Percentiles rank a stretch among this genome's conserved stretches.
These are phyloP conservation scores for Rhinichthys klamathensis DNA, from an alignment of 2,113 vertebrate genomes.

Conservation along the genomic window DNA sequence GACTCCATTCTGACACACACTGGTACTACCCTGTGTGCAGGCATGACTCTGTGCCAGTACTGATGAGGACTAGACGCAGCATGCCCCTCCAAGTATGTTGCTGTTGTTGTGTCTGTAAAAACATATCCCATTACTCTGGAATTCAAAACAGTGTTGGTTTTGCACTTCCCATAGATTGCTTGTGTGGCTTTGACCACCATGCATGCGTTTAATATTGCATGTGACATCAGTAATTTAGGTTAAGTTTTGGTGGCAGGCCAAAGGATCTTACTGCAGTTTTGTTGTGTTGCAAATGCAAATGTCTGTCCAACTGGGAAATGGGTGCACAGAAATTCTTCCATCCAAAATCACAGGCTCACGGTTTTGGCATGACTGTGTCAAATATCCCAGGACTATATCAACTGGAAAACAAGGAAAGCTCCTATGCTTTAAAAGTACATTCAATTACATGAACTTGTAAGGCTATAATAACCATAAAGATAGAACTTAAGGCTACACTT, in stretches of 20 bases:
- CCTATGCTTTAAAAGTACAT: neutral
- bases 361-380: slow-evolving; percentile 35
- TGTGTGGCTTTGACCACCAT: neutral
- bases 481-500: neutral
- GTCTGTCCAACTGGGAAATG: slow-evolving; percentile 18
- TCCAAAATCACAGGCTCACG: slow-evolving; percentile 38
- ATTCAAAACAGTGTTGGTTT: slow-evolving; percentile 26
- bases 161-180: neutral
- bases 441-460: neutral
- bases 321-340: slow-evolving; percentile 23
- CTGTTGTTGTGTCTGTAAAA: slow-evolving; percentile 28
- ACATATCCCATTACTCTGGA: neutral
- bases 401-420: neutral
- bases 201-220: neutral
- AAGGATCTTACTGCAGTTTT: slow-evolving; percentile 8
- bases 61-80: slow-evolving; percentile 37
- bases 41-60: slow-evolving; percentile 32
- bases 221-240: neutral
- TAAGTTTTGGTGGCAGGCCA: neutral
- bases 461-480: neutral
- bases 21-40: slow-evolving; percentile 42
- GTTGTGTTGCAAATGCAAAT: neutral
- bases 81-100: slow-evolving; percentile 33
- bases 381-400: slow-evolving; percentile 18
- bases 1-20: slow-evolving; percentile 51